Evolutionary conservation across 2,888 invertebrate species (phyloP).

Genomic region (Cerceris ruficornis): DNA sequence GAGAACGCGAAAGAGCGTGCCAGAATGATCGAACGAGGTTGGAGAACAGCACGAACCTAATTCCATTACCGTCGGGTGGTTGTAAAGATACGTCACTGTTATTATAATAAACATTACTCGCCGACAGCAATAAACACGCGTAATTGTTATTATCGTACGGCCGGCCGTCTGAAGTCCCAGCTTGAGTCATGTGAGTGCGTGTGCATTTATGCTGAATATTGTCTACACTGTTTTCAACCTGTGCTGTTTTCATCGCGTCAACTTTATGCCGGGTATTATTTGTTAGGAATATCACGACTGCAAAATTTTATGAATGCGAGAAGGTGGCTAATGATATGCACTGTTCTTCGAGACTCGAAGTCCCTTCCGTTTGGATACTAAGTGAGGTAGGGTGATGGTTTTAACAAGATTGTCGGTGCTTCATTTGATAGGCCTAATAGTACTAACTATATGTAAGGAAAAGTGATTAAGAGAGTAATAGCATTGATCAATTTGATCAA

Average conservation of each 20-base stretch:
- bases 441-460: no score
- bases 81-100: slow-evolving; percentile 72
- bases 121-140: slow-evolving; percentile 63
- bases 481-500: no score
- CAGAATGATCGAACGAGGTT: slow-evolving; percentile 40
- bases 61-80: slow-evolving; percentile 69
- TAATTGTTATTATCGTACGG: slow-evolving; percentile 70
- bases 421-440: no score
- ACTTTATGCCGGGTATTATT: slow-evolving; percentile 14
- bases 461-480: no score
- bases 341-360: no score
- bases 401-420: no score
- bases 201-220: slow-evolving; percentile 19
- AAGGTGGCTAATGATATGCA: not conserved
- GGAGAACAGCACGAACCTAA: slow-evolving; percentile 57
- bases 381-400: no score
- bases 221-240: slow-evolving; percentile 7
- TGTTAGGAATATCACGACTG: not conserved
- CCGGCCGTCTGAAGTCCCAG: not conserved
- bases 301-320: not conserved
- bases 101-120: slow-evolving; percentile 65
- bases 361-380: no score
- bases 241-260: slow-evolving; percentile 1
- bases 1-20: slow-evolving; percentile 20
- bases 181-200: slow-evolving; percentile 6